Evolutionary conservation across 2,888 invertebrate species (phyloP).

Genomic region (Micoletzkya japonica): DNA sequence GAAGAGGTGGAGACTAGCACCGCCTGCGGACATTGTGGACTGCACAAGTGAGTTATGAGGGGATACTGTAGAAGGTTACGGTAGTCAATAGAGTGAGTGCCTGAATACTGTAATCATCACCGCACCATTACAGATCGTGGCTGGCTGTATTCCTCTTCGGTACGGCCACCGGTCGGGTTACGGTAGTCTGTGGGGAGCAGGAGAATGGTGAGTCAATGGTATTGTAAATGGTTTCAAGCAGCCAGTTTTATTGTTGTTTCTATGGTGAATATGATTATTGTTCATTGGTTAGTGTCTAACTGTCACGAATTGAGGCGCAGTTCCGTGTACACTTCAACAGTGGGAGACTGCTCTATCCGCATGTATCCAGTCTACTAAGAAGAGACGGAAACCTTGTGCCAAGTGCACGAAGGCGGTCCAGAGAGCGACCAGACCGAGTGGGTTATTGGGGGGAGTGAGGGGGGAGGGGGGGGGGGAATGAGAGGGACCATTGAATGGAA

Average conservation of each 20-base stretch:
- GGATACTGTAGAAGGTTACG: not conserved
- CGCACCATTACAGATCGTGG: slow-evolving; percentile 18
- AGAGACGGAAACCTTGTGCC: not conserved
- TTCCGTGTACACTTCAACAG: slow-evolving; percentile 1
- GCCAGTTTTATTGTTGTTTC: not conserved
- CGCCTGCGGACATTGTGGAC: slow-evolving; percentile 10
- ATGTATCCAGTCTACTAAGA: not conserved
- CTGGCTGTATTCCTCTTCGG: slow-evolving; percentile 25
- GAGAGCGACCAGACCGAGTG: slow-evolving; percentile 4
- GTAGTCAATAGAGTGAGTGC: not conserved
- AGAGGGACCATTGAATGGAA: not conserved
- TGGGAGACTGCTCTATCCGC: slow-evolving; percentile 3
- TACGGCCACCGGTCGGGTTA: slow-evolving; percentile 6
- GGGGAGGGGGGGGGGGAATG: not conserved
- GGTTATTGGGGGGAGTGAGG: not conserved
- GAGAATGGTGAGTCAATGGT: slow-evolving; percentile 1
- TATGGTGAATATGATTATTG: not conserved
- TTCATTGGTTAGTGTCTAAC: not conserved
- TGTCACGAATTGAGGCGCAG: not conserved
- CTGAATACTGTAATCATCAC: not conserved
- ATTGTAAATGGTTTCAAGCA: not conserved
- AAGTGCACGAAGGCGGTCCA: not conserved
- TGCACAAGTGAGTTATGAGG: slow-evolving; percentile 6
- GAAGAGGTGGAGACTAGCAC: not conserved
- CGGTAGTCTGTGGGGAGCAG: not conserved